These are phyloP conservation scores for Itoplectis maculator DNA, from an alignment of 2,888 invertebrate genomes.

Conservation along the genomic window DNA sequence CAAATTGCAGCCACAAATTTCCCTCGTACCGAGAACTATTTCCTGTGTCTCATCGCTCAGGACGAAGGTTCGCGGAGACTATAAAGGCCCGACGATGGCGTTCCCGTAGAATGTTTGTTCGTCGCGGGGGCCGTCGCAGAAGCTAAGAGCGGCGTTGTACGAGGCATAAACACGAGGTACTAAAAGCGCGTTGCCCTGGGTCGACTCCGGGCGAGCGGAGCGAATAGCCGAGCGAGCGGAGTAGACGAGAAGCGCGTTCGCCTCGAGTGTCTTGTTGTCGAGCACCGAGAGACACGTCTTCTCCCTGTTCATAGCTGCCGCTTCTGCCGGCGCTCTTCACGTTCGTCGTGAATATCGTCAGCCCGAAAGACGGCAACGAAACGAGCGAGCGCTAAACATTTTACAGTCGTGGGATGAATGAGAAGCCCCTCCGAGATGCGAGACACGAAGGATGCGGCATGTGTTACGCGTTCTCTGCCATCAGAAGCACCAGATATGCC, in stretches of 20 bases:
- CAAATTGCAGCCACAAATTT: too few relatives aligned
- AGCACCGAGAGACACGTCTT: constrained; percentile 2
- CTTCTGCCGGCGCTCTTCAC: background rate
- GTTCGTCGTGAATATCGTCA: too few relatives aligned
- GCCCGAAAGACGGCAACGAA: too few relatives aligned
- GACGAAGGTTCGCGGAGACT: background rate
- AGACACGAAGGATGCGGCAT: constrained; percentile 29
- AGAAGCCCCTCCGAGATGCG: constrained; percentile 61
- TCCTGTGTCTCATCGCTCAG: constrained; percentile 8
- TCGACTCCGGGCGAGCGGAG: constrained; percentile 21
- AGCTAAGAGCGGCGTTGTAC: constrained; percentile 5
- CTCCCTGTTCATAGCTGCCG: constrained; percentile 13
- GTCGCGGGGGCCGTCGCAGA: too few relatives aligned
- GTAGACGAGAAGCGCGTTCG: constrained; percentile 52
- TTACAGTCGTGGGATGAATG: constrained; percentile 52
- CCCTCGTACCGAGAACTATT: background rate
- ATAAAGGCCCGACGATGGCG: constrained; percentile 10
- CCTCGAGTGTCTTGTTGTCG: constrained; percentile 61
- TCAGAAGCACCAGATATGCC: constrained; percentile 69
- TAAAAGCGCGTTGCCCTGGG: constrained; percentile 66
- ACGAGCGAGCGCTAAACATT: constrained; percentile 15
- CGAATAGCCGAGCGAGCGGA: constrained; percentile 20
- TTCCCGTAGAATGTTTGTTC: constrained; percentile 18
- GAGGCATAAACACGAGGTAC: constrained; percentile 58
- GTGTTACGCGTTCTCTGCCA: constrained; percentile 43